phyloP scores from a whole-genome alignment of 2,113 vertebrate genomes.

The Vulpes vulpes region DNA sequence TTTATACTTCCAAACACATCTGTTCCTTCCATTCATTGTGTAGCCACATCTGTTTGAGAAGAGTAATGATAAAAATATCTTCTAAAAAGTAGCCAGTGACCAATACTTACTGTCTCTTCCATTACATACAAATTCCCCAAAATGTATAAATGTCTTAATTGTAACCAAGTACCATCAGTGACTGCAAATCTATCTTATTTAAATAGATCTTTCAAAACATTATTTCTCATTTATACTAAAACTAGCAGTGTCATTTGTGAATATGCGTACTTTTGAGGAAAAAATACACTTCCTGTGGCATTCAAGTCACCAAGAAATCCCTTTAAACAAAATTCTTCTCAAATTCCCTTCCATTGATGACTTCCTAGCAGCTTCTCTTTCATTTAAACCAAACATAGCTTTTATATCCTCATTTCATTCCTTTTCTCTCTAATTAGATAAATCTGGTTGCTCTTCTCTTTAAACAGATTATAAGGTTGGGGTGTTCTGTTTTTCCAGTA shows the following conservation, averaged over 20 bases:
- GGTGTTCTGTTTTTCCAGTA: constrained; percentile 11
- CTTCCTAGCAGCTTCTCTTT: constrained; percentile 57
- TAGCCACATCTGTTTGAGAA: background rate
- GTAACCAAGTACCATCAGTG: background rate
- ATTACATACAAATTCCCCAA: background rate
- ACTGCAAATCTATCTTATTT: background rate
- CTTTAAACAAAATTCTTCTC: constrained; percentile 39
- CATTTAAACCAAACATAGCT: constrained; percentile 51
- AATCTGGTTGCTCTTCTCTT: background rate
- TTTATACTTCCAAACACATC: background rate
- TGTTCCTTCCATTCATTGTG: background rate
- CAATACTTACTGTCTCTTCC: background rate
- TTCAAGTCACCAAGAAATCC: constrained; percentile 58
- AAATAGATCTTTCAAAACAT: constrained; percentile 29
- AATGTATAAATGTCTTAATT: background rate
- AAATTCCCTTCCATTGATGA: constrained; percentile 20
- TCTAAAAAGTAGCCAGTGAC: background rate
- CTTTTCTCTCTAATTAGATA: constrained; percentile 68
- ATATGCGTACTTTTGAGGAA: background rate
- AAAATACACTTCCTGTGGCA: background rate
- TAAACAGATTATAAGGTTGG: constrained; percentile 68
- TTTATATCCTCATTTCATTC: constrained; percentile 18
- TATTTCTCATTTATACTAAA: constrained; percentile 15
- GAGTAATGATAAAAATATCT: background rate
- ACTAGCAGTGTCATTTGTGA: background rate